phyloP scores from a whole-genome alignment of 2,113 vertebrate species.

The Mesembrinibis cayennensis region DNA sequence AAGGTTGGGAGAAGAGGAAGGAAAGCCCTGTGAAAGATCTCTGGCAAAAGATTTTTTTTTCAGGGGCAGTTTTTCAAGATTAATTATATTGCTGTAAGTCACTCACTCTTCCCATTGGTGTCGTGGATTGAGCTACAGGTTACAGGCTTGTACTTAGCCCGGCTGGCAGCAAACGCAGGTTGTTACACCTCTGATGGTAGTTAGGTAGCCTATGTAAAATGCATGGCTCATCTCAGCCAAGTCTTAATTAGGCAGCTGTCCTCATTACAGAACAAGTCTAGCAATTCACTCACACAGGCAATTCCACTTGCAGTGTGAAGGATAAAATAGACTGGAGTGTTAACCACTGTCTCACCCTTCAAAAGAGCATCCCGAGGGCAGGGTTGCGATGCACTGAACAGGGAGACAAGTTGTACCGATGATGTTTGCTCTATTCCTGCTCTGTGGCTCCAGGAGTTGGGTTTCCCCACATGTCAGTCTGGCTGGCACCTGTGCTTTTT shows the following conservation, averaged over 20 bases:
- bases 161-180: neutral
- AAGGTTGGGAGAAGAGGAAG: neutral
- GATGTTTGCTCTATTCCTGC: conserved; percentile 8
- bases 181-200: neutral
- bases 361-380: neutral
- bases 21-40: neutral
- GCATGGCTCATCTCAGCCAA: neutral
- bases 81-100: neutral
- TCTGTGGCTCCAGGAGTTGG: neutral
- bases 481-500: conserved; percentile 6
- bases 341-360: neutral
- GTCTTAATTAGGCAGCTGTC: neutral
- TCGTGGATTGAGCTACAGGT: neutral
- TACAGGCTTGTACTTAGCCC: neutral
- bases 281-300: neutral
- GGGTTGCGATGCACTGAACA: neutral
- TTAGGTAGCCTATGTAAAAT: neutral
- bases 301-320: neutral
- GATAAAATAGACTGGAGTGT: neutral
- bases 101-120: neutral
- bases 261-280: neutral
- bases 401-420: neutral
- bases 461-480: neutral
- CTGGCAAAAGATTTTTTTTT: neutral
- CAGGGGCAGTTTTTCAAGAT: neutral